Percentiles rank a stretch among this genome's conserved stretches.
These are phyloP conservation scores for Zaprionus africanus DNA, from an alignment of 1,140 invertebrate genomes.

Conservation along the genomic window DNA sequence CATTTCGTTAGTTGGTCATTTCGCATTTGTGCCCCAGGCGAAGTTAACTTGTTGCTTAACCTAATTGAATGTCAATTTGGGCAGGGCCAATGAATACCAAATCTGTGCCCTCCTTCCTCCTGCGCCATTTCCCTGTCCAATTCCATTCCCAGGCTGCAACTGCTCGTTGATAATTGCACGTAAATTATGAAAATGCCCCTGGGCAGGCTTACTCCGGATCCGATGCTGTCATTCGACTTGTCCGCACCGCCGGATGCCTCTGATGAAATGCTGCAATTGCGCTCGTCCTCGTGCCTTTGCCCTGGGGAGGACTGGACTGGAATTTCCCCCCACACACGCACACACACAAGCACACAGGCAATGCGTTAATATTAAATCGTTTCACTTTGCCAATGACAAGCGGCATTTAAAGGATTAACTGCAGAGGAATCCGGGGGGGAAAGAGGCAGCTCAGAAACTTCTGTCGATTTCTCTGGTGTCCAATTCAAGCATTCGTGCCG, in stretches of 20 bases:
- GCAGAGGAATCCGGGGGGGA: conserved; percentile 9
- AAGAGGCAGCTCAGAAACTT: background rate
- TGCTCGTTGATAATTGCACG: conserved; percentile 48
- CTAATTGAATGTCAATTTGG: conserved; percentile 40
- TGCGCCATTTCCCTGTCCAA: background rate
- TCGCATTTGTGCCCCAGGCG: conserved; percentile 5
- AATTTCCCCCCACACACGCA: background rate
- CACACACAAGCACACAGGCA: too few species aligned
- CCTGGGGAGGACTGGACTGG: background rate
- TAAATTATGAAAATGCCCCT: conserved; percentile 59
- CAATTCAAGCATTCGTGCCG: conserved; percentile 13
- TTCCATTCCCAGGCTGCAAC: background rate
- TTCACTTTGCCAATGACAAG: conserved; percentile 43
- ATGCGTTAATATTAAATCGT: conserved; percentile 65
- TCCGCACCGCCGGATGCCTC: conserved; percentile 24
- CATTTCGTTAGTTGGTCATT: conserved; percentile 7
- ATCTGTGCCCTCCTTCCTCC: background rate
- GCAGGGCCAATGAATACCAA: conserved; percentile 20
- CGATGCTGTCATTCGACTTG: conserved; percentile 25
- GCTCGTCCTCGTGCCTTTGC: background rate
- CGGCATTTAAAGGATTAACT: conserved; percentile 45
- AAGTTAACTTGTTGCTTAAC: conserved; percentile 27
- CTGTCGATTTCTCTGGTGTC: conserved; percentile 7
- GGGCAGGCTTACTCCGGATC: conserved; percentile 26
- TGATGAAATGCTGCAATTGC: conserved; percentile 39